A percentile compares a stretch with the other conserved stretches of the same genome.
Conservation (phyloP, 2,888 invertebrate species). For the Hirtodrosophila cameraria region DNA sequence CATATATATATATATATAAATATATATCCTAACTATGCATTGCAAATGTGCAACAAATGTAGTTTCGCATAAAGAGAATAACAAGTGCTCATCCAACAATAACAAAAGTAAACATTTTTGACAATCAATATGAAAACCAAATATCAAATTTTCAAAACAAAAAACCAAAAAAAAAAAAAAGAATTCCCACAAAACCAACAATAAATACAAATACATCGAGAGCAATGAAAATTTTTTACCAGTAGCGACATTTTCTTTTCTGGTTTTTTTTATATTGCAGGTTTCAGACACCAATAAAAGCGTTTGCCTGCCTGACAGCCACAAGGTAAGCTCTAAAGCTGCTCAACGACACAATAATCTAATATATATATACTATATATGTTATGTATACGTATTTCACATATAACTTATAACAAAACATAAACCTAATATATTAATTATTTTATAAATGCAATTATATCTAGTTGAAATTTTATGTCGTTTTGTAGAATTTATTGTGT, state of each 20-base stretch:
- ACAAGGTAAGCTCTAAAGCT: constrained; percentile 82
- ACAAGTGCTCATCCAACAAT: constrained; percentile 31
- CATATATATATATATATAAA: constrained; percentile 26
- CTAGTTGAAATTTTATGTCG: constrained; percentile 12
- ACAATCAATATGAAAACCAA: constrained; percentile 35
- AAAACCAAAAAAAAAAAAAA: constrained; percentile 11
- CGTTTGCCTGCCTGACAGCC: constrained; percentile 84
- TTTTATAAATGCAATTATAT: background rate
- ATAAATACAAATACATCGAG: constrained; percentile 45
- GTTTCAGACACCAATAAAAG: constrained; percentile 84
- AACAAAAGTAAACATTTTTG: constrained; percentile 37
- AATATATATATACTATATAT: constrained; percentile 31
- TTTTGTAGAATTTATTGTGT: constrained; percentile 18
- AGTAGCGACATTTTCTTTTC: constrained; percentile 81
- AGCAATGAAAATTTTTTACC: constrained; percentile 67
- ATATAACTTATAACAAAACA: constrained; percentile 17
- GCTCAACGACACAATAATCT: constrained; percentile 54
- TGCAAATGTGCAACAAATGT: constrained; percentile 39
- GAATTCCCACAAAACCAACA: constrained; percentile 27
- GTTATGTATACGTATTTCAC: constrained; percentile 33
- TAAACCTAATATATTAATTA: constrained; percentile 11
- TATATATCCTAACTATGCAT: too few species aligned
- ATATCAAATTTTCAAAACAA: constrained; percentile 27
- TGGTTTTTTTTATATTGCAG: constrained; percentile 82
- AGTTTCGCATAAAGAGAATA: constrained; percentile 45